Evolutionary conservation across 1,140 invertebrate species (phyloP), one percentile per base, ranked within the genome.

Genomic region (Caenorhabditis inopinata): DNA sequence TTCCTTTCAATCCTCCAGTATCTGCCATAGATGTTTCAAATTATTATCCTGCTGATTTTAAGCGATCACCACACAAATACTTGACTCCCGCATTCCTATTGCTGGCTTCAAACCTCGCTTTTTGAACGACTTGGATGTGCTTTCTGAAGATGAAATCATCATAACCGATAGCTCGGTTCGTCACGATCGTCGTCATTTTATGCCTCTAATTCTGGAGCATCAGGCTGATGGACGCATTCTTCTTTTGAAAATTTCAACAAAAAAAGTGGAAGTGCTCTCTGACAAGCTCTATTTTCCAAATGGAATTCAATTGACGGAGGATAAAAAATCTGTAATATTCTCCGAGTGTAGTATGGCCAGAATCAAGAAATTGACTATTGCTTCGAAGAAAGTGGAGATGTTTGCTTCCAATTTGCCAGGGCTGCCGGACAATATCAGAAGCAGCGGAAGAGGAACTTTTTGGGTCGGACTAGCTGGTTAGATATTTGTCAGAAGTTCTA

Each of bases 371-470:
- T 88, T 38, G 18, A 38, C 76, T n/a, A 25, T 38, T 76, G 29
- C 49, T 18, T 68, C 47, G 21, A 88, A 89, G 18, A 82, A 82
- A 74, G 76, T 74, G 14, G 89, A 89, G 35, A 74, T 88, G 6
- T 87, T 90, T 49, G 58, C 84, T n/a, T 85, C 89, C 12, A 90
- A 90, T 82, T 76, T 90, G 27, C 89, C 89, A 25, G 89, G 89
- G 38, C 88, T 89, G 58, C 89, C 89, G 18, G 89, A 90, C 81
- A 90, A 90, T 81, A 89, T 90, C 74, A 86, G 89, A 76, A 82
- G 86, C 1, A 89, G 89, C 48, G 84, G 84, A 51, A 51, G 79
- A 42, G 89, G 89, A 21, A 88, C 84, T 27, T 73, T 86, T 73
- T 86, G 84, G 80, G 80, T 86, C 25, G 78, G 78, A 49, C 29